Base-by-base conservation (phyloP, 2,888 invertebrate species). In the Apamea sordens region DNA sequence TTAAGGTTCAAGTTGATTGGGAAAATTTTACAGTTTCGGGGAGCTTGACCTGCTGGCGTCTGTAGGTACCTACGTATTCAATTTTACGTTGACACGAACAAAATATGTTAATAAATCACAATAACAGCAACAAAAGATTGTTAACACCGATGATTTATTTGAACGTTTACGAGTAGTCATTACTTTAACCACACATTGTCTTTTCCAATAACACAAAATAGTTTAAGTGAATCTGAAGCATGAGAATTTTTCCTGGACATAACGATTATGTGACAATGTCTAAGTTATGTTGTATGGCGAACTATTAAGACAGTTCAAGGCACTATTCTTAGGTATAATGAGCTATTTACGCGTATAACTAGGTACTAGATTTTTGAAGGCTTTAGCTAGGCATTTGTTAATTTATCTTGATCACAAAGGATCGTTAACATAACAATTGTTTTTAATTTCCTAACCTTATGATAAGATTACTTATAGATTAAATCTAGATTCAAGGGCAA, bases 101-200 rank as follows among this genome's bases (percentile, higher is more conserved):
- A 50, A 72, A 32, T 56, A 44, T 44, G 41, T 41, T 13, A 56
- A 65, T 72, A 13, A 67, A 67, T 28, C 28, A 32, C 15, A 70
- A 44, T 1, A 73, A 61, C 2, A 61, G 15, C 0, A 11, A 61
- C 65, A 53, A 73, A 56, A 24, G 11, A n/a, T 32, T 44, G 18
- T 56, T 24, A 61, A 47, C 8, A 18, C 10, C 18, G 15, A 8
- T 53, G 73, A 76, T 76, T 32, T 67, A 63, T 79, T 73, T 67
- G n/a, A 61, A 15, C 28, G 15, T 73, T 53, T 28, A 56, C 21
- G 44, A 44, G 11, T 44, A 47, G 0, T 36, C n/a, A 65, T 32
- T 56, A 32, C 56, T 32, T 68, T 63, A 21, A 72, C 47, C 41
- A 36, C 8, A 32, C 44, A 71, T 80, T 80, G 71, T 81, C 15